Percentiles rank a stretch among this genome's conserved stretches.
These are phyloP conservation scores for Cyprinodon tularosa DNA, from an alignment of 2,113 vertebrate genomes.

Conservation along the genomic window DNA sequence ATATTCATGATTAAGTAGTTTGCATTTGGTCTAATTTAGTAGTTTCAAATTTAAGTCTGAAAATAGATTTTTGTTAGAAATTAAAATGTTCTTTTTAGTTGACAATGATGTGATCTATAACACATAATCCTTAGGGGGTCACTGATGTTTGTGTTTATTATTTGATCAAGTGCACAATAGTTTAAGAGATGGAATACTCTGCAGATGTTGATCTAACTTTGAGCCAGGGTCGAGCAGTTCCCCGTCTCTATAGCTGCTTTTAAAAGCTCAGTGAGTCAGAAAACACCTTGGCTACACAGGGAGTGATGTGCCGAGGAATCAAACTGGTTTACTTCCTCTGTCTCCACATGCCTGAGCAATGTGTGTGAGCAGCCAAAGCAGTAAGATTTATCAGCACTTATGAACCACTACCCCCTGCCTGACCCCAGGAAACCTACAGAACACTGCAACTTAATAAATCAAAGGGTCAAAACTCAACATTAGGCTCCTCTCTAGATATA, in stretches of 20 bases:
- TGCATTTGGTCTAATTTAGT: too few relatives aligned
- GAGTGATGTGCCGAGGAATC: slow-evolving; percentile 51
- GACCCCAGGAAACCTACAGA: slow-evolving; percentile 23
- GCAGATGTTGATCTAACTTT: slow-evolving; percentile 35
- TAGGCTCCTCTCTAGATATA: neutral
- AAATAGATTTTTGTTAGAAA: too few relatives aligned
- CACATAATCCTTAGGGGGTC: neutral
- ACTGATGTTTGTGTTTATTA: neutral
- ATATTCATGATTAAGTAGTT: too few relatives aligned
- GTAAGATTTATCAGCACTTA: slow-evolving; percentile 62
- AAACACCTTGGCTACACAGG: slow-evolving; percentile 42
- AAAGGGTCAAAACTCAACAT: slow-evolving; percentile 18
- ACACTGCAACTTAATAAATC: slow-evolving; percentile 31
- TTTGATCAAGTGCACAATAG: neutral
- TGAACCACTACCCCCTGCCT: slow-evolving; percentile 23
- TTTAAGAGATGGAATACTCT: slow-evolving; percentile 3
- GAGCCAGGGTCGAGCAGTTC: slow-evolving; percentile 52
- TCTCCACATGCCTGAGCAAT: slow-evolving; percentile 74
- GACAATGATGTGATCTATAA: neutral
- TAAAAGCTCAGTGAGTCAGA: slow-evolving; percentile 58
- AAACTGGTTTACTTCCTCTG: slow-evolving; percentile 66
- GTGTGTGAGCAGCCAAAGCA: slow-evolving; percentile 48
- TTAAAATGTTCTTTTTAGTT: neutral
- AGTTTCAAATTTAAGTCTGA: too few relatives aligned
- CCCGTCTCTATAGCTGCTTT: slow-evolving; percentile 31